Evolutionary conservation across 2,888 invertebrate genomes (phyloP).

Genomic region (Harpalus rufipes): DNA sequence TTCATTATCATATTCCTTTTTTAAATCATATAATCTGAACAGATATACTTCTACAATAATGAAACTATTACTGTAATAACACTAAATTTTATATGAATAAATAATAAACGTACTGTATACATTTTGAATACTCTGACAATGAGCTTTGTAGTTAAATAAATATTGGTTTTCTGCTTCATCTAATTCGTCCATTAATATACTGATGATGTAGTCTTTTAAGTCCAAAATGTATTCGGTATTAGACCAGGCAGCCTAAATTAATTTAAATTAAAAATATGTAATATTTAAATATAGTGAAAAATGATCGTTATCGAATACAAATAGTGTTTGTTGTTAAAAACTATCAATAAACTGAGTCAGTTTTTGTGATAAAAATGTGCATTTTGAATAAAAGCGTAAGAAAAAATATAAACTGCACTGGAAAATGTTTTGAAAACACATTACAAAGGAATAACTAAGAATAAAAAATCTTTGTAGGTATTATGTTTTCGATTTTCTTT

Average conservation of each 20-base stretch:
- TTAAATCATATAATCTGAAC: conserved; percentile 10
- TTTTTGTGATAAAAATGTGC: too few species aligned
- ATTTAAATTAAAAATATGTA: neutral
- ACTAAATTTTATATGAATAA: neutral
- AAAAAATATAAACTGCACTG: too few species aligned
- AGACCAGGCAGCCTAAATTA: neutral
- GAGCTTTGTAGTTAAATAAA: conserved; percentile 16
- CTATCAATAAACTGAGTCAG: too few species aligned
- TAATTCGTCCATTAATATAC: conserved; percentile 57
- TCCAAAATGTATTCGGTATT: conserved; percentile 21
- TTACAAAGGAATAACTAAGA: too few species aligned
- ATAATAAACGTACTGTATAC: conserved; percentile 37
- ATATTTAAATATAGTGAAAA: neutral
- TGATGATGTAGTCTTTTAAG: conserved; percentile 60
- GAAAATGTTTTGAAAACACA: too few species aligned
- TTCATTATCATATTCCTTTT: conserved; percentile 42
- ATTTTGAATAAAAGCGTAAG: too few species aligned
- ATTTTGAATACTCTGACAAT: conserved; percentile 36
- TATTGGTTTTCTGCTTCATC: conserved; percentile 54
- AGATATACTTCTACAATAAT: conserved; percentile 26
- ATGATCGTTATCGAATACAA: too few species aligned
- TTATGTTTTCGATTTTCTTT: too few species aligned
- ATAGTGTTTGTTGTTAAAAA: too few species aligned
- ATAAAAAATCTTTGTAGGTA: too few species aligned
- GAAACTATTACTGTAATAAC: neutral